Evolutionary conservation across 2,113 vertebrate genomes (phyloP).

Genomic region (Myotis yumanensis): DNA sequence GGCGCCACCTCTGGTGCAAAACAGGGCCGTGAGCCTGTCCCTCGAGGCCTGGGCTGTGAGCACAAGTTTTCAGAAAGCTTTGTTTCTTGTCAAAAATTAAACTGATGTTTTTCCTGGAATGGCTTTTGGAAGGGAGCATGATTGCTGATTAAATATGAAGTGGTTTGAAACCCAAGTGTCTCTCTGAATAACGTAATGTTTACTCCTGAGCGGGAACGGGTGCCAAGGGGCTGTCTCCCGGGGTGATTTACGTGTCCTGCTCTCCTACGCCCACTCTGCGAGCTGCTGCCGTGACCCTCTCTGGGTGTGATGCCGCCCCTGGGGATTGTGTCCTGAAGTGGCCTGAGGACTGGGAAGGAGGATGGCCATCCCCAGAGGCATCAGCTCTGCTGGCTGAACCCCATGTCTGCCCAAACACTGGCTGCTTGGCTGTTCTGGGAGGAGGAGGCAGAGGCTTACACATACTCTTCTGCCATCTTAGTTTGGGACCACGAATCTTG

Average conservation of each 20-base stretch:
- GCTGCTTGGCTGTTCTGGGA: too few species aligned
- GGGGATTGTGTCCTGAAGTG: slow-evolving; percentile 49
- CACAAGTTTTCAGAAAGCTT: slow-evolving; percentile 38
- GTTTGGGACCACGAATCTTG: not conserved
- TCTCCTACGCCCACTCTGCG: slow-evolving; percentile 26
- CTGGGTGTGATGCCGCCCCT: not conserved
- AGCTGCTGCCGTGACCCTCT: not conserved
- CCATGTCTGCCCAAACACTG: not conserved
- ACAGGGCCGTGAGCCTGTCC: not conserved
- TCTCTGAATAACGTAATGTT: slow-evolving; percentile 67
- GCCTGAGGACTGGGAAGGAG: not conserved
- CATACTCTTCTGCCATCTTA: not conserved
- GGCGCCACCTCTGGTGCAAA: not conserved
- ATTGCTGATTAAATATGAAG: slow-evolving; percentile 75
- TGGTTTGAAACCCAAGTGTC: slow-evolving; percentile 73
- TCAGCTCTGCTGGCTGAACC: not conserved
- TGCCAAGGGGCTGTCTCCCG: slow-evolving; percentile 9
- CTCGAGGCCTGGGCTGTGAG: not conserved
- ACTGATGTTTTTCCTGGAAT: slow-evolving; percentile 75
- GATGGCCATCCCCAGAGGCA: not conserved
- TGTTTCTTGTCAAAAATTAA: slow-evolving; percentile 65
- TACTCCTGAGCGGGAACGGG: slow-evolving; percentile 39
- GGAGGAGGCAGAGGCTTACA: not conserved
- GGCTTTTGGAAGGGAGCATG: slow-evolving; percentile 61
- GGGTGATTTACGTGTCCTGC: not conserved